phyloP scores from a whole-genome alignment of 1,140 invertebrate genomes.

The Octopus sinensis region DNA sequence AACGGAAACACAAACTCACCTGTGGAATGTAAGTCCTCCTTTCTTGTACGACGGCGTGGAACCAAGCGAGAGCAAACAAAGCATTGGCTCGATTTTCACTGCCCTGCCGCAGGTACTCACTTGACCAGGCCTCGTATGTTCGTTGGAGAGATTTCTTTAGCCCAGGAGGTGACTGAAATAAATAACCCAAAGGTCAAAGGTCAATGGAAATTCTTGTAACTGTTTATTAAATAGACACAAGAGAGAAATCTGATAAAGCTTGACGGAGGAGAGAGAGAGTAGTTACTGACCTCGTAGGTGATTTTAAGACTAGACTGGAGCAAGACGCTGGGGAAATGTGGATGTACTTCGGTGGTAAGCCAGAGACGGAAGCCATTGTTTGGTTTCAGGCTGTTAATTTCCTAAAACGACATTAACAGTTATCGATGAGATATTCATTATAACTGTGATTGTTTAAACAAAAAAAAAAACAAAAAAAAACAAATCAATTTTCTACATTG shows the following conservation, averaged over 20 bases:
- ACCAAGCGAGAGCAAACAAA: constrained; percentile 73
- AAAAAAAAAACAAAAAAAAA: no score
- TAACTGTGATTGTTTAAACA: no score
- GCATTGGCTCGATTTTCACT: constrained; percentile 60
- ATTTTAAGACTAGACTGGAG: constrained; percentile 75
- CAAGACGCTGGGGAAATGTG: constrained; percentile 66
- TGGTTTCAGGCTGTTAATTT: constrained; percentile 64
- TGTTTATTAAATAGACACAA: no score
- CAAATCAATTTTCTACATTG: no score
- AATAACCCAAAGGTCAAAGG: not conserved
- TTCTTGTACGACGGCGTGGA: constrained; percentile 86
- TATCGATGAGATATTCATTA: no score
- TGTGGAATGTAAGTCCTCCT: constrained; percentile 80
- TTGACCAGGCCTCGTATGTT: constrained; percentile 64
- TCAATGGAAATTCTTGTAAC: not conserved
- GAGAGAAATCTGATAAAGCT: no score
- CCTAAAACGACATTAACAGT: constrained; percentile 37
- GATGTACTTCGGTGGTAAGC: constrained; percentile 72
- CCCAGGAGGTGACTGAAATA: constrained; percentile 66
- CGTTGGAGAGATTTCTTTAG: constrained; percentile 67
- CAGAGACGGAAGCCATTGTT: constrained; percentile 72
- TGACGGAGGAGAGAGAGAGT: no score
- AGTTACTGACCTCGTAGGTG: constrained; percentile 72
- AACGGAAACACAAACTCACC: constrained; percentile 35
- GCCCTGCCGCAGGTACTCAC: constrained; percentile 58